A percentile compares a stretch with the other conserved stretches of the same genome.
phyloP scores from a whole-genome alignment of 2,888 invertebrate genomes.

The Parthenolecanium corni region DNA sequence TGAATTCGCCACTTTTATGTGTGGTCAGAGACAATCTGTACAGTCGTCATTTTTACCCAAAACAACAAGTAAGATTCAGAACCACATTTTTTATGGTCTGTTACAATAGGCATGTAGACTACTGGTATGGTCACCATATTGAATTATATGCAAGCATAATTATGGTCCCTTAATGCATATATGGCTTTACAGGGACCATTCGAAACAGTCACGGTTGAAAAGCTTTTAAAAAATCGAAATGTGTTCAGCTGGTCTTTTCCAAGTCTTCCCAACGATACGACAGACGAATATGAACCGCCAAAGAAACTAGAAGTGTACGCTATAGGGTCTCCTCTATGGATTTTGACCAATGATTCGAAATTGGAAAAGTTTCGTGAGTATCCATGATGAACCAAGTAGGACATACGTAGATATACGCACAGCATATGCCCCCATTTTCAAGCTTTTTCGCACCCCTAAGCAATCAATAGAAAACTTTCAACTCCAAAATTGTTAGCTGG shows the following conservation, averaged over 20 bases:
- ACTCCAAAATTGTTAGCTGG: not conserved
- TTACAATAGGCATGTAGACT: no score
- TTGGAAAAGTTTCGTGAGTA: slow-evolving; percentile 11
- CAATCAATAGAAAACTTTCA: not conserved
- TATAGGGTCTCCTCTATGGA: slow-evolving; percentile 3
- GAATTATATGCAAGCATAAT: no score
- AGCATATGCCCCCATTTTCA: no score
- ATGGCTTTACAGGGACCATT: not conserved
- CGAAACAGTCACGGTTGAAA: not conserved
- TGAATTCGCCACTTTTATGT: slow-evolving; percentile 43
- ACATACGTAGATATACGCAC: no score
- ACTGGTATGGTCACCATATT: no score
- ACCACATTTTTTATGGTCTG: no score
- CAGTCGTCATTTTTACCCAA: slow-evolving; percentile 36
- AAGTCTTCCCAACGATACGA: not conserved
- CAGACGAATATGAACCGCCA: not conserved
- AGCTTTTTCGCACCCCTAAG: no score
- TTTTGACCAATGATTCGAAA: not conserved
- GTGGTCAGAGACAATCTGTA: slow-evolving; percentile 49
- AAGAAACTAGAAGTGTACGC: slow-evolving; percentile 7
- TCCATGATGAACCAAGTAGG: not conserved
- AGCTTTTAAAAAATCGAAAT: slow-evolving; percentile 16
- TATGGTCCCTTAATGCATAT: no score
- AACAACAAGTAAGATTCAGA: slow-evolving; percentile 31
- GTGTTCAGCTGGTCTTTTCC: slow-evolving; percentile 20